phyloP scores from a whole-genome alignment of 2,888 invertebrate species.

The Glaucopsyche alexis region DNA sequence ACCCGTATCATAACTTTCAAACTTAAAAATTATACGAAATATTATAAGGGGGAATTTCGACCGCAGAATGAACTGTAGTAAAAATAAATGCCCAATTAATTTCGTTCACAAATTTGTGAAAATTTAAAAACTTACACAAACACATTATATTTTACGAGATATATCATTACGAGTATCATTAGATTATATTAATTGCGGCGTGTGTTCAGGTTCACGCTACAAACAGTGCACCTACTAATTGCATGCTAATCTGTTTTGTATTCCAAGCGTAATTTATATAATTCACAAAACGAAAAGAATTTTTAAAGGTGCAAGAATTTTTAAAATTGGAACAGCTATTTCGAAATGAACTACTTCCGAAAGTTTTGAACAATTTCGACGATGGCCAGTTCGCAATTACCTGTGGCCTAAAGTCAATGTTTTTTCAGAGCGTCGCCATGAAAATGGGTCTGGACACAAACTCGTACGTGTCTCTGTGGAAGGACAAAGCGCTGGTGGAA shows the following conservation, averaged over 20 bases:
- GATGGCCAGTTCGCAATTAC: slow-evolving; percentile 1
- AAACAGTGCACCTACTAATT: neutral
- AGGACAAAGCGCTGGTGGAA: slow-evolving; percentile 94
- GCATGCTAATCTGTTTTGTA: neutral
- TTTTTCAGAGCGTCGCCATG: slow-evolving; percentile 81
- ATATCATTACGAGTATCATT: too few species aligned
- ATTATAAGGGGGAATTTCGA: too few species aligned
- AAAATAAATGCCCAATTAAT: too few species aligned
- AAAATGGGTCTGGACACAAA: slow-evolving; percentile 93
- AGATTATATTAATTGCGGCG: neutral
- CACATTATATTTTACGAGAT: too few species aligned
- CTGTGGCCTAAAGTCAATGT: neutral
- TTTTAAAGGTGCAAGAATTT: neutral
- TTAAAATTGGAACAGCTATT: neutral
- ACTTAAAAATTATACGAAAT: too few species aligned
- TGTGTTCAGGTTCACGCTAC: neutral
- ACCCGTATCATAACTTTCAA: too few species aligned
- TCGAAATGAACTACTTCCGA: neutral
- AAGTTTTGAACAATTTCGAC: neutral
- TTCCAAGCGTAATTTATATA: neutral
- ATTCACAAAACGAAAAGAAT: neutral
- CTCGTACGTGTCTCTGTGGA: slow-evolving; percentile 92
- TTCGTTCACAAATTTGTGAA: too few species aligned
- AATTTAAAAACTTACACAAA: too few species aligned
- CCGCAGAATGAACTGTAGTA: too few species aligned